Evolutionary conservation across 2,113 vertebrate species (phyloP).

Genomic region (Chamaetylas fuelleborni): DNA sequence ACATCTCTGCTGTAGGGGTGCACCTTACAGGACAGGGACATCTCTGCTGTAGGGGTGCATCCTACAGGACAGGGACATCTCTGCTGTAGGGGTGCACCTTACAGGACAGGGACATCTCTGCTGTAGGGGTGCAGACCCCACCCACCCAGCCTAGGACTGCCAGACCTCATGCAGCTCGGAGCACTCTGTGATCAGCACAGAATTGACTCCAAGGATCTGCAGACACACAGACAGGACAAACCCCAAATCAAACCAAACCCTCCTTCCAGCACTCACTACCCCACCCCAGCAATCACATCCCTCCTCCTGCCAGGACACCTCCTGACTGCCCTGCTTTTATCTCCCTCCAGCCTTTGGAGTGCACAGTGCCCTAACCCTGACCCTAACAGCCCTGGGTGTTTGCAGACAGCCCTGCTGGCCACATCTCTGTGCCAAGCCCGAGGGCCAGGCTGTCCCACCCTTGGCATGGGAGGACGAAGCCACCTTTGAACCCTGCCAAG

Average conservation of each 20-base stretch:
- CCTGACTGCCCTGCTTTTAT: neutral
- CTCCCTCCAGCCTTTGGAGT: neutral
- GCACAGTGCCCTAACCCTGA: neutral
- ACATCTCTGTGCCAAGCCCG: accelerated
- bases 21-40: too few species aligned
- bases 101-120: too few species aligned
- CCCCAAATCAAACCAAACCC: neutral
- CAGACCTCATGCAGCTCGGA: neutral
- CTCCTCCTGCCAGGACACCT: accelerated
- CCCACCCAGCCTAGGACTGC: accelerated
- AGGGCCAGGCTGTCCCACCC: neutral
- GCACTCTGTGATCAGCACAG: neutral
- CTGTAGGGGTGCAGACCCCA: neutral
- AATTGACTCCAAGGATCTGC: neutral
- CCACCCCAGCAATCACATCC: accelerated
- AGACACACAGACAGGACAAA: neutral
- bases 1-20: neutral
- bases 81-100: neutral
- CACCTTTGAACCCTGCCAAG: neutral
- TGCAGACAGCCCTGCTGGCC: neutral
- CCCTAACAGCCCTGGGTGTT: neutral
- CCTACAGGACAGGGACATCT: too few species aligned
- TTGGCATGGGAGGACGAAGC: accelerated
- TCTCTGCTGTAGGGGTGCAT: neutral
- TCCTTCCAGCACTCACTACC: neutral